A percentile compares a stretch with the other conserved stretches of the same genome.
Evolutionary conservation across 2,797 vertebrate genomes (phyloP).

Genomic region (Pangasius macronema): DNA sequence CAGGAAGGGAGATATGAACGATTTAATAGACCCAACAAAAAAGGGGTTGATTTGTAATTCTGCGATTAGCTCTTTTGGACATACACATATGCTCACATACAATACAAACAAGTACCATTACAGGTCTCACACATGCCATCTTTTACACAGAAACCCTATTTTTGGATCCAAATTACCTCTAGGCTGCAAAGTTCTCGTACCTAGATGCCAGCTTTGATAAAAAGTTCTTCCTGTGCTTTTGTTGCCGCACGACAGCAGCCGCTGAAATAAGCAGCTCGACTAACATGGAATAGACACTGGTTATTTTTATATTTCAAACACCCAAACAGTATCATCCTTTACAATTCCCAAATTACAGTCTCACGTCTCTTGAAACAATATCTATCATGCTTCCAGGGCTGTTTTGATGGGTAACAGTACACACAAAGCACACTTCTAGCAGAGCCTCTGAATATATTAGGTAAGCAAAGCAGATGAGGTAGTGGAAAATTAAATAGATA

Average conservation of each 20-base stretch:
- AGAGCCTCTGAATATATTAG: constrained; percentile 7
- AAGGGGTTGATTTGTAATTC: not conserved
- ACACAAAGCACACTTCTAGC: constrained; percentile 5
- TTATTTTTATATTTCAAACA: constrained; percentile 39
- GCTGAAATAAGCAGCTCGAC: constrained; percentile 3
- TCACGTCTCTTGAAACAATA: constrained; percentile 16
- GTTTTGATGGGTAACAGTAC: constrained; percentile 28
- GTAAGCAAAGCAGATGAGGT: constrained; percentile 35
- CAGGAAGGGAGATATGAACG: not conserved
- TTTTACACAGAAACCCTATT: not conserved
- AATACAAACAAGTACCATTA: not conserved
- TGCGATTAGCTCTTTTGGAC: not conserved
- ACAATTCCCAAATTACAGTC: constrained; percentile 28
- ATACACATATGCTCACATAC: not conserved
- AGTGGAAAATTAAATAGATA: constrained; percentile 42
- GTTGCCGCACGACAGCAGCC: not conserved
- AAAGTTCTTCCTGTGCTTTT: constrained; percentile 8
- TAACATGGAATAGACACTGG: not conserved
- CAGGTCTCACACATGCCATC: not conserved
- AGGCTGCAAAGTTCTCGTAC: not conserved
- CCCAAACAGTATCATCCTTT: constrained; percentile 14
- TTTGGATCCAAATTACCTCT: constrained; percentile 1
- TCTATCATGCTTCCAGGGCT: constrained; percentile 14
- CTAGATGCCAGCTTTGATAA: constrained; percentile 20
- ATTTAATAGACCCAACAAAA: not conserved